phyloP scores from a whole-genome alignment of 2,797 vertebrate species.

The Allobates femoralis region DNA sequence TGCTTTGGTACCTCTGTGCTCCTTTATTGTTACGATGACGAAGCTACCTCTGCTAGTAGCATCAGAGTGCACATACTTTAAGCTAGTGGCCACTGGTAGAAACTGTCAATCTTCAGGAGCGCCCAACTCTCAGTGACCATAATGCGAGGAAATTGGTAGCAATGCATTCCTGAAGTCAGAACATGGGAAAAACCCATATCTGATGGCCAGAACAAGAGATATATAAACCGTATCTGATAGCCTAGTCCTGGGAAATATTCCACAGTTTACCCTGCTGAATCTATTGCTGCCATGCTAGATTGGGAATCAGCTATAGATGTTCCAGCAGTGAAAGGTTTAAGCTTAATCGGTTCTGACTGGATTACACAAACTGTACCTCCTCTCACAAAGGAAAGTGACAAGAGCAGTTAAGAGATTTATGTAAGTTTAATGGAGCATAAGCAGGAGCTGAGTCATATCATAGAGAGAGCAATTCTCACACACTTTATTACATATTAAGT shows the following conservation, averaged over 20 bases:
- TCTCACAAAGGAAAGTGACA: slow-evolving; percentile 38
- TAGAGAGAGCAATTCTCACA: slow-evolving; percentile 14
- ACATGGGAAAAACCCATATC: no score
- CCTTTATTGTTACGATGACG: no score
- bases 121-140: no score
- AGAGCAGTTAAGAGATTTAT: slow-evolving; percentile 21
- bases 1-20: no score
- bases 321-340: neutral
- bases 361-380: slow-evolving; percentile 41
- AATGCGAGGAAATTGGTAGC: no score
- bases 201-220: no score
- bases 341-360: slow-evolving; percentile 26
- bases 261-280: slow-evolving; percentile 4
- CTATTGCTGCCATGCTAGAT: neutral
- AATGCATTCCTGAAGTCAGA: no score
- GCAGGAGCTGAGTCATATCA: slow-evolving; percentile 21
- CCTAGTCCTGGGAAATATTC: neutral
- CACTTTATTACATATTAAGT: neutral
- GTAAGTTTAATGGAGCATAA: slow-evolving; percentile 38
- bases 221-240: neutral
- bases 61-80: no score
- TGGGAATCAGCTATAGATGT: neutral
- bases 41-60: no score
- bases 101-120: no score
- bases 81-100: no score